Conservation (phyloP, 2,888 invertebrate species). For the Hyppa rectilinea region DNA sequence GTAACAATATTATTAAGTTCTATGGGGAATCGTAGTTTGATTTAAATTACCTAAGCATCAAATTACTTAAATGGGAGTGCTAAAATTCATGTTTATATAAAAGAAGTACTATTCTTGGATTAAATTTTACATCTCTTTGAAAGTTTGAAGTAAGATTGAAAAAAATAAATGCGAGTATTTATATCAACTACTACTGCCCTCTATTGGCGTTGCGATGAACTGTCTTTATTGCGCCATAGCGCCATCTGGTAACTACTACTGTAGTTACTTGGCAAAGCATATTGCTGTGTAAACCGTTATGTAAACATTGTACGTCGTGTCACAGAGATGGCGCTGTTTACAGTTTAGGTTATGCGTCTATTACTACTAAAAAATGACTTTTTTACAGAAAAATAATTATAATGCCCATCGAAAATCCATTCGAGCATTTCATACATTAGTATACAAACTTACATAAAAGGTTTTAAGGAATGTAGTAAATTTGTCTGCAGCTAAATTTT, state of each 20-base stretch:
- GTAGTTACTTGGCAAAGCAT: conserved; percentile 12
- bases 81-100: not conserved
- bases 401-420: not conserved
- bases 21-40: not conserved
- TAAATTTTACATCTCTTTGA: not conserved
- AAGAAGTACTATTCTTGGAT: not conserved
- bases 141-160: not conserved
- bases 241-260: conserved; percentile 55
- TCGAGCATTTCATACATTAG: not conserved
- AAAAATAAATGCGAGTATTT: not conserved
- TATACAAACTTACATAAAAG: not conserved
- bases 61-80: not conserved
- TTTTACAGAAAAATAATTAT: not conserved
- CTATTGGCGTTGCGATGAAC: conserved; percentile 39
- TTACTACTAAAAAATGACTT: no score
- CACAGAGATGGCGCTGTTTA: conserved; percentile 62
- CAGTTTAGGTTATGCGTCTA: no score
- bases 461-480: not conserved
- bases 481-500: not conserved
- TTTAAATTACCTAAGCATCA: not conserved
- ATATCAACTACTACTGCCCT: conserved; percentile 57
- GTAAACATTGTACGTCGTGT: not conserved
- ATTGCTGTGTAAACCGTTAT: not conserved
- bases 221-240: not conserved
- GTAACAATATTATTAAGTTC: not conserved